These are phyloP conservation scores for Oscheius sp. DNA, from an alignment of 2,888 invertebrate species.

Conservation along the genomic window DNA sequence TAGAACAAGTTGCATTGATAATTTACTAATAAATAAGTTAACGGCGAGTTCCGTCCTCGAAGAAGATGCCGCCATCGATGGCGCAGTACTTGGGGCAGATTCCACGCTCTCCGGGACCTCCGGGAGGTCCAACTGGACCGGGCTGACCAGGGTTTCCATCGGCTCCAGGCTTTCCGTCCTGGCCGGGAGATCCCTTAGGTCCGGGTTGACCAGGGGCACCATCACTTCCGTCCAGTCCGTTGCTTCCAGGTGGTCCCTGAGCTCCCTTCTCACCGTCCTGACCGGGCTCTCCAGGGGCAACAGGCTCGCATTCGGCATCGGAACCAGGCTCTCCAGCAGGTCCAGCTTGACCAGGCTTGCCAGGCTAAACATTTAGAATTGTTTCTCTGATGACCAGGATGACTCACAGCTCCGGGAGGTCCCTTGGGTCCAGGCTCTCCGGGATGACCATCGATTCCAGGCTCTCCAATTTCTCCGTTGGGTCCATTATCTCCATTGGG, in stretches of 20 bases:
- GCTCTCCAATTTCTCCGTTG: constrained; percentile 59
- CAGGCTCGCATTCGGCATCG: constrained; percentile 56
- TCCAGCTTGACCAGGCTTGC: constrained; percentile 57
- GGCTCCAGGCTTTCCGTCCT: constrained; percentile 39
- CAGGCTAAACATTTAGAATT: constrained; percentile 43
- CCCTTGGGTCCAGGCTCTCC: constrained; percentile 62
- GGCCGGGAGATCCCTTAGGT: constrained; percentile 29
- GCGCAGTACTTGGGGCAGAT: constrained; percentile 49
- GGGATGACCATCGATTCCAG: constrained; percentile 55
- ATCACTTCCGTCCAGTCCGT: constrained; percentile 56
- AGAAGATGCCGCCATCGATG: constrained; percentile 48
- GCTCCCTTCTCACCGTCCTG: constrained; percentile 44
- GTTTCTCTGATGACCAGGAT: constrained; percentile 52
- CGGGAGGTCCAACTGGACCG: constrained; percentile 44
- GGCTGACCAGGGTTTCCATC: constrained; percentile 16
- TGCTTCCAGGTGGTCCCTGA: constrained; percentile 55
- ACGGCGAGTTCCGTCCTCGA: constrained; percentile 55
- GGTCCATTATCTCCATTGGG: constrained; percentile 49
- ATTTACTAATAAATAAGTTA: constrained; percentile 32
- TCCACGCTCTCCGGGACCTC: constrained; percentile 52
- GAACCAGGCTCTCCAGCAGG: constrained; percentile 57
- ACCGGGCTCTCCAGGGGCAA: constrained; percentile 52
- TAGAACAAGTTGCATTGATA: too few species aligned
- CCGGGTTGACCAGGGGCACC: constrained; percentile 54
- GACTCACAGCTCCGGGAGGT: constrained; percentile 54